Percentiles rank a stretch among this genome's conserved stretches.
phyloP scores from a whole-genome alignment of 1,140 invertebrate species.

The Streblospio benedicti region DNA sequence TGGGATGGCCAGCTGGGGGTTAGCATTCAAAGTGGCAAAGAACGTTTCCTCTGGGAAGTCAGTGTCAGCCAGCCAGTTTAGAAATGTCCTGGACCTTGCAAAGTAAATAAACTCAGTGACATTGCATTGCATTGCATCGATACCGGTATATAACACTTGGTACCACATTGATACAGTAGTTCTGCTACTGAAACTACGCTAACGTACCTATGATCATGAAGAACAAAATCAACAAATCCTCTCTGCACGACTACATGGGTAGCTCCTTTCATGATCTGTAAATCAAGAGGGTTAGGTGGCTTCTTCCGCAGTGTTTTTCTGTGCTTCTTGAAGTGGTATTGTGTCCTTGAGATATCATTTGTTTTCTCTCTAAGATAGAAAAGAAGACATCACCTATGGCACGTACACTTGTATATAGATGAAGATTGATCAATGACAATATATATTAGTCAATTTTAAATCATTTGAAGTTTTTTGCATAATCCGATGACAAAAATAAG shows the following conservation, averaged over 20 bases:
- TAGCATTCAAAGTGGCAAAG: background rate
- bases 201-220: background rate
- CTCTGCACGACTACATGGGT: constrained; percentile 10
- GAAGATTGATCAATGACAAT: background rate
- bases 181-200: too few relatives aligned
- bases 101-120: too few relatives aligned
- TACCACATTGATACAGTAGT: too few relatives aligned
- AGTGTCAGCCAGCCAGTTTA: too few relatives aligned
- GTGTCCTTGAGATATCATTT: background rate
- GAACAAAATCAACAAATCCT: constrained; percentile 12
- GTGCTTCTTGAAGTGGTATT: too few relatives aligned
- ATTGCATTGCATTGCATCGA: too few relatives aligned
- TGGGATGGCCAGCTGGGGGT: background rate
- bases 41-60: background rate
- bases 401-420: background rate
- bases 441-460: background rate
- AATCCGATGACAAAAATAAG: background rate
- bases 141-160: too few relatives aligned
- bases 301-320: constrained; percentile 3
- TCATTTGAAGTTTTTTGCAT: constrained; percentile 5
- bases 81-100: too few relatives aligned
- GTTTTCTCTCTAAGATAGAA: background rate
- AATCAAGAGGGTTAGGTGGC: constrained; percentile 8
- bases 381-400: background rate
- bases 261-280: constrained; percentile 17